These are phyloP conservation scores for Antigone vipio DNA, from an alignment of 2,113 vertebrate species.

Conservation along the genomic window DNA sequence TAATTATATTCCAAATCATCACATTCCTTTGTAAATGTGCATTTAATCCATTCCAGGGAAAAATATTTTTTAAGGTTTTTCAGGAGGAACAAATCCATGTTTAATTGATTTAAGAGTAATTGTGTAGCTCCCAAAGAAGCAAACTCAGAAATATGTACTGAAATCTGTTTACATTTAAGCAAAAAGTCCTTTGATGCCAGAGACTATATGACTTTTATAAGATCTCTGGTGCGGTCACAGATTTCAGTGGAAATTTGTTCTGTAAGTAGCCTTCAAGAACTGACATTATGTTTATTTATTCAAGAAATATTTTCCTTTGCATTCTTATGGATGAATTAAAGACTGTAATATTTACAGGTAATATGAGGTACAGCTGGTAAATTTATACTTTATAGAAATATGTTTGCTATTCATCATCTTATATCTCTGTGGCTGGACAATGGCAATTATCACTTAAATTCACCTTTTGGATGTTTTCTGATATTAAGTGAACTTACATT, in stretches of 20 bases:
- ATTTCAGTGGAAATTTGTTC: background rate
- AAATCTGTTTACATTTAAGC: background rate
- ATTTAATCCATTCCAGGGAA: background rate
- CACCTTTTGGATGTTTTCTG: background rate
- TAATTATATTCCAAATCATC: background rate
- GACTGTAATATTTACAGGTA: background rate
- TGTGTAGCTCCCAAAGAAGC: background rate
- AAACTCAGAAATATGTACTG: background rate
- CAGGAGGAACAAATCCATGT: background rate
- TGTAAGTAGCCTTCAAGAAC: background rate
- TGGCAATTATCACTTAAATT: background rate
- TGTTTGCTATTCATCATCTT: background rate
- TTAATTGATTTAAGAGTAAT: background rate
- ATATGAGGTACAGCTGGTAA: background rate
- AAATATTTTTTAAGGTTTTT: background rate
- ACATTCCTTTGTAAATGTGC: background rate
- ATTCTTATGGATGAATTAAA: background rate
- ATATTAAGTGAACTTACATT: background rate
- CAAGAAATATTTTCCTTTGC: background rate
- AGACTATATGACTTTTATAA: background rate
- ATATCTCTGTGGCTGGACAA: background rate
- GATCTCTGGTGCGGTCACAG: background rate
- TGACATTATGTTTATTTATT: background rate
- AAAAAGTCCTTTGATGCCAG: background rate
- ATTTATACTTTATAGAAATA: background rate